Conservation (phyloP, 2,888 invertebrate species). For the Drosophila testacea region DNA sequence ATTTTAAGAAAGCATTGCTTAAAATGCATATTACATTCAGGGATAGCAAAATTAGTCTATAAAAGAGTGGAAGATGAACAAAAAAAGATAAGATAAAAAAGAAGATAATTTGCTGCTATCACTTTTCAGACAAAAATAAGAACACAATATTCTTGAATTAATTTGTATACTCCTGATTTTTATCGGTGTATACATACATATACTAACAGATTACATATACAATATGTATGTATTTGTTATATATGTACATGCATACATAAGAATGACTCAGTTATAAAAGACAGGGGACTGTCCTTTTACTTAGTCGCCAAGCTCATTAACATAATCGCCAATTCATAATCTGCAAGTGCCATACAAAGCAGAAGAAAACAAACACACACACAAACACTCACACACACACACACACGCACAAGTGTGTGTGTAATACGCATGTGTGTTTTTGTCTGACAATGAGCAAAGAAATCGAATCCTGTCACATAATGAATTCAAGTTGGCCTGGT, state of each 20-base stretch:
- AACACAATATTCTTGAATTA: too few relatives aligned
- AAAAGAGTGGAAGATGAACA: too few relatives aligned
- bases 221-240: constrained; percentile 14
- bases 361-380: constrained; percentile 30
- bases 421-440: constrained; percentile 7
- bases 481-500: constrained; percentile 51
- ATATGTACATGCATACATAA: constrained; percentile 34
- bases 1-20: too few relatives aligned
- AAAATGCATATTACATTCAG: too few relatives aligned
- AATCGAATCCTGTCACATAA: constrained; percentile 59
- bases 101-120: too few relatives aligned
- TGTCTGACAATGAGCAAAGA: constrained; percentile 19
- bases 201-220: not conserved
- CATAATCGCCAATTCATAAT: constrained; percentile 79
- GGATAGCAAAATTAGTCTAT: too few relatives aligned
- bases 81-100: too few relatives aligned
- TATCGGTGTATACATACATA: too few relatives aligned
- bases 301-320: constrained; percentile 60
- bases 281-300: constrained; percentile 25
- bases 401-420: constrained; percentile 1
- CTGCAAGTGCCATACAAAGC: constrained; percentile 49
- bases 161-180: too few relatives aligned
- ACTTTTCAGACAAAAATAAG: too few relatives aligned
- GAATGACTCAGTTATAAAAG: constrained; percentile 51
- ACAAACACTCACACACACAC: constrained; percentile 9